Evolutionary conservation across 2,888 invertebrate genomes (phyloP).

Genomic region (Helicoverpa assulta): DNA sequence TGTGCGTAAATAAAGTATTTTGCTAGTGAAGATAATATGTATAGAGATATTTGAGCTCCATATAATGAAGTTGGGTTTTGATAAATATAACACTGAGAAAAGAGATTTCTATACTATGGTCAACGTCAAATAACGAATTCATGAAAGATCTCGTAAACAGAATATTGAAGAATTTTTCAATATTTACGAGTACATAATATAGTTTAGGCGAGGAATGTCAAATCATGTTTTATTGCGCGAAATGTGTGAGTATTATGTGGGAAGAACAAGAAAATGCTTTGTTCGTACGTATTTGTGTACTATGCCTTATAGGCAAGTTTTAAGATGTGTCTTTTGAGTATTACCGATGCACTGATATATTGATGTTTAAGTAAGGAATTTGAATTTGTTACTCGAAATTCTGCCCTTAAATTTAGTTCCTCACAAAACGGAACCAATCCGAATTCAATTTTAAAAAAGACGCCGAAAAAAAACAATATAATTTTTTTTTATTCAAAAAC

Average conservation of each 20-base stretch:
- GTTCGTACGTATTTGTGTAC: background rate
- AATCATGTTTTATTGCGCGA: background rate
- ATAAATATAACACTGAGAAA: too few relatives aligned
- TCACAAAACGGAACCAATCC: conserved; percentile 48
- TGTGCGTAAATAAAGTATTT: too few relatives aligned
- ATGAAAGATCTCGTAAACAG: too few relatives aligned
- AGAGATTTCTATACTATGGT: too few relatives aligned
- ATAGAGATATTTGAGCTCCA: too few relatives aligned
- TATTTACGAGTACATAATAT: background rate
- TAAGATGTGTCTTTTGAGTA: conserved; percentile 29
- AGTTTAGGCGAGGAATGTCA: background rate
- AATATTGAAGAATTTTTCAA: too few relatives aligned
- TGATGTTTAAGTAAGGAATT: background rate
- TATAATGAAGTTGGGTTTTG: too few relatives aligned
- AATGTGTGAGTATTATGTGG: background rate
- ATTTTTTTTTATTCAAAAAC: conserved; percentile 71
- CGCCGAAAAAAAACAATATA: conserved; percentile 72
- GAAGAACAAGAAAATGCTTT: background rate
- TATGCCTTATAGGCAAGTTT: conserved; percentile 32
- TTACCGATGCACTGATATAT: conserved; percentile 29
- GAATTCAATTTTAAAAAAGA: conserved; percentile 63
- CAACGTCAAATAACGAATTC: too few relatives aligned
- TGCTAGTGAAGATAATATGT: too few relatives aligned
- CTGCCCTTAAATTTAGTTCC: conserved; percentile 9
- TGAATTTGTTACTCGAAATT: background rate